Evolutionary conservation across 2,888 invertebrate species (phyloP).

Genomic region (Athripsodes cinereus): DNA sequence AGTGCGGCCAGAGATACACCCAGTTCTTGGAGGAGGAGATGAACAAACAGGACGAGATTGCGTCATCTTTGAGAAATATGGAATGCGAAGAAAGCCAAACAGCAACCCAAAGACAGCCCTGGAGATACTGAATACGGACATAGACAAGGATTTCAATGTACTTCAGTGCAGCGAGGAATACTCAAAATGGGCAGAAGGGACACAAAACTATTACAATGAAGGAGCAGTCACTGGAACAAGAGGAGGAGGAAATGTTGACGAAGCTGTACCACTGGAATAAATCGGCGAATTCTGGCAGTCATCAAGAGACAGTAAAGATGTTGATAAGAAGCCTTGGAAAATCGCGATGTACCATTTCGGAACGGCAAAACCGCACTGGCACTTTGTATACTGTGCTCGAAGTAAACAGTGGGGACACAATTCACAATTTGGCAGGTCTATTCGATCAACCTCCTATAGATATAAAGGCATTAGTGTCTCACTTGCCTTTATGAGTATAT

Average conservation of each 20-base stretch:
- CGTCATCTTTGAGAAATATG: background rate
- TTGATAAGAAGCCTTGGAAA: conserved; percentile 11
- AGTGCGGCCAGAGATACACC: background rate
- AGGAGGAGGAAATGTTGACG: background rate
- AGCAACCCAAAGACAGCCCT: background rate
- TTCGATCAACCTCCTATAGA: conserved; percentile 7
- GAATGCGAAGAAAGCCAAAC: background rate
- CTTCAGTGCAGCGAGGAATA: background rate
- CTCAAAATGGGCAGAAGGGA: background rate
- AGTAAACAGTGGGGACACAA: conserved; percentile 13
- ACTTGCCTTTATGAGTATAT: conserved; percentile 13
- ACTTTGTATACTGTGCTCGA: conserved; percentile 14
- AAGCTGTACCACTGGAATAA: background rate
- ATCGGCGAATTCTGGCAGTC: background rate
- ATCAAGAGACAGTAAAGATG: background rate
- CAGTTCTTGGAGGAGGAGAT: no score
- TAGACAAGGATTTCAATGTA: background rate
- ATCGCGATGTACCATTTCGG: conserved; percentile 12
- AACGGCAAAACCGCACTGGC: conserved; percentile 13
- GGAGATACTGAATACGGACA: background rate
- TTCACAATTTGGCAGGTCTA: conserved; percentile 4
- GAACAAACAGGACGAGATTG: no score
- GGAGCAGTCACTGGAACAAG: background rate
- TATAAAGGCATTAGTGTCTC: conserved; percentile 9
- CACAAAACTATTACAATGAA: background rate